phyloP scores from a whole-genome alignment of 2,888 invertebrate species.

The Oscheius onirici region DNA sequence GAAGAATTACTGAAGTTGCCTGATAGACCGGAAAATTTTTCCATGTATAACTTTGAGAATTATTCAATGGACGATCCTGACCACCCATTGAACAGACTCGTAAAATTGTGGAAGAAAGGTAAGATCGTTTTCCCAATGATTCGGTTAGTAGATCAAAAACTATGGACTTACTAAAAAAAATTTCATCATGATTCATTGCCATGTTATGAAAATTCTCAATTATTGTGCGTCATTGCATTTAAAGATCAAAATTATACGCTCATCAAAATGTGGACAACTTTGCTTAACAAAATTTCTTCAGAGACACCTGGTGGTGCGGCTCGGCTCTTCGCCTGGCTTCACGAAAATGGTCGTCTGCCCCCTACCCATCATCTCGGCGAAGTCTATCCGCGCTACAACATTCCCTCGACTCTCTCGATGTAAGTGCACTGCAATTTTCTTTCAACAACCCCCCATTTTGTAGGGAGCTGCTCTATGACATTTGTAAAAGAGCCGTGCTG shows the following conservation, averaged over 20 bases:
- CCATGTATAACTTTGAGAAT: background rate
- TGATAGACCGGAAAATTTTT: background rate
- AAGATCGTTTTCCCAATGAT: too few species aligned
- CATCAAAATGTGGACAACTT: too few species aligned
- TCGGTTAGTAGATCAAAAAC: too few species aligned
- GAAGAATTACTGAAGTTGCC: background rate
- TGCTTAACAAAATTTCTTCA: background rate
- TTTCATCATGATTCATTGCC: too few species aligned
- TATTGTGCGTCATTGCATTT: too few species aligned
- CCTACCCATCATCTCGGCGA: background rate
- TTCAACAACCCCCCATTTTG: background rate
- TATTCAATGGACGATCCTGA: background rate
- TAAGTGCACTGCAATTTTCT: background rate
- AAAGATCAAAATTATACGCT: too few species aligned
- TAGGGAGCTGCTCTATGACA: background rate
- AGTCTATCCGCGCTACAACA: background rate
- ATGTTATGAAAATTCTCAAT: too few species aligned
- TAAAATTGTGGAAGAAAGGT: slow-evolving; percentile 11
- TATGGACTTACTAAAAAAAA: too few species aligned
- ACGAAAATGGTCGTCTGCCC: slow-evolving; percentile 3
- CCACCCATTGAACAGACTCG: slow-evolving; percentile 2
- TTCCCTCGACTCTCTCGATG: background rate
- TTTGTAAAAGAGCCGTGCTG: background rate
- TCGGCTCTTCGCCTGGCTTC: background rate
- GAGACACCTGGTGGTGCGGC: background rate